These are phyloP conservation scores for Acleris laterana DNA, from an alignment of 2,888 invertebrate genomes.

Conservation along the genomic window DNA sequence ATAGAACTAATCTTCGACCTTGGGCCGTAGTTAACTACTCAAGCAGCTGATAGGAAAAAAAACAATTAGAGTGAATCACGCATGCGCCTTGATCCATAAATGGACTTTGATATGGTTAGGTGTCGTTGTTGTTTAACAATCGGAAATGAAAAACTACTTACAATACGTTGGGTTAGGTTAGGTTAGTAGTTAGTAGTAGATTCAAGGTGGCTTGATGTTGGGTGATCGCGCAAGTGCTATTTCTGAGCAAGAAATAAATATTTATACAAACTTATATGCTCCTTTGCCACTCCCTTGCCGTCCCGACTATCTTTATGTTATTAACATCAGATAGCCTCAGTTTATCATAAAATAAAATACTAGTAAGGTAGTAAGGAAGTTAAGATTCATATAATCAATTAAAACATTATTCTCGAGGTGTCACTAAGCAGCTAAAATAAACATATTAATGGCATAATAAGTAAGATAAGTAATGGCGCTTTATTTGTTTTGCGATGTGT, in stretches of 20 bases:
- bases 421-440: slow-evolving; percentile 21
- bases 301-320: too few species aligned
- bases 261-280: too few species aligned
- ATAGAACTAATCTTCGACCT: slow-evolving; percentile 25
- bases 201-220: too few species aligned
- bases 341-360: too few species aligned
- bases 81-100: slow-evolving; percentile 23
- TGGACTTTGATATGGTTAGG: neutral
- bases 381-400: too few species aligned
- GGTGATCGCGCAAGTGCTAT: too few species aligned
- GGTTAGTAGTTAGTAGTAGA: too few species aligned
- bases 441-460: slow-evolving; percentile 18
- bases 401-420: neutral
- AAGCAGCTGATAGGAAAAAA: slow-evolving; percentile 28
- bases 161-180: too few species aligned
- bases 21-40: slow-evolving; percentile 6
- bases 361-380: too few species aligned
- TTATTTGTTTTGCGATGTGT: slow-evolving; percentile 5
- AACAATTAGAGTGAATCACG: slow-evolving; percentile 33
- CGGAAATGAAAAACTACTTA: neutral
- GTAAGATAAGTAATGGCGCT: slow-evolving; percentile 11
- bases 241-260: too few species aligned
- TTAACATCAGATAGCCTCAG: too few species aligned
- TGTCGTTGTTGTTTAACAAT: slow-evolving; percentile 1
- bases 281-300: too few species aligned